Conservation (phyloP, 2,888 invertebrate species). For the Colostygia pectinataria region DNA sequence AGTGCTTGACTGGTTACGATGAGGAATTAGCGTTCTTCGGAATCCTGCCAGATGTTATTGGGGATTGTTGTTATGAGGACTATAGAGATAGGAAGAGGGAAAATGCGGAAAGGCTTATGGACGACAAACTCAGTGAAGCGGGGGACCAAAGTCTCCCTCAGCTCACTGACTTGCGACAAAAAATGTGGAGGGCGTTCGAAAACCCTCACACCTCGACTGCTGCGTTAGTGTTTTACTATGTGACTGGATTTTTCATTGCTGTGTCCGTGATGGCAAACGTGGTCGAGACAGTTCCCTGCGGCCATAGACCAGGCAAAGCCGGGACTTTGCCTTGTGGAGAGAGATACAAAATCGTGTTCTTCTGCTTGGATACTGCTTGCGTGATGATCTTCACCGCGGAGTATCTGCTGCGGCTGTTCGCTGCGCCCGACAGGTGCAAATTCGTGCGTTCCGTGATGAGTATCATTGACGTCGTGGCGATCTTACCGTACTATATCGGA, state of each 20-base stretch:
- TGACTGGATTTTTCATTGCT: constrained; percentile 99
- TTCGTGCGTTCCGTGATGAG: constrained; percentile 99
- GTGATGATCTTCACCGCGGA: constrained; percentile 99
- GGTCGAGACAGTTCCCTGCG: constrained; percentile 98
- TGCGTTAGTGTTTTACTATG: constrained; percentile 99
- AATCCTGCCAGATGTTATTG: constrained; percentile 96
- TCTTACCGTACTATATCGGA: constrained; percentile 99
- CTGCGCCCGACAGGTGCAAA: constrained; percentile 99
- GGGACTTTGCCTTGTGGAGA: constrained; percentile 98
- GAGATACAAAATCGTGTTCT: constrained; percentile 98
- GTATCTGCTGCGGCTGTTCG: constrained; percentile 96
- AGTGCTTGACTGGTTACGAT: constrained; percentile 99
- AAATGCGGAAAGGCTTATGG: constrained; percentile 98
- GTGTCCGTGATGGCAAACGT: constrained; percentile 99
- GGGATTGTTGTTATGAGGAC: constrained; percentile 99
- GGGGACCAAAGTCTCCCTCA: constrained; percentile 95
- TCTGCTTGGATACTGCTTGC: constrained; percentile 99
- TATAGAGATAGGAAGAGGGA: constrained; percentile 99
- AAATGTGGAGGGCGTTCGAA: constrained; percentile 99
- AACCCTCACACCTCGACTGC: constrained; percentile 99
- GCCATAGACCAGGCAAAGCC: constrained; percentile 92
- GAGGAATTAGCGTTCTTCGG: constrained; percentile 99
- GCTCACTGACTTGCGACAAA: constrained; percentile 93
- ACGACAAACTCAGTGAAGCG: constrained; percentile 97
- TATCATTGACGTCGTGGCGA: constrained; percentile 99